Evolutionary conservation across 64 coral and sea anemone genomes (phyloP), one percentile per base, ranked within the genome.

Genomic region (Acropora yongei): DNA sequence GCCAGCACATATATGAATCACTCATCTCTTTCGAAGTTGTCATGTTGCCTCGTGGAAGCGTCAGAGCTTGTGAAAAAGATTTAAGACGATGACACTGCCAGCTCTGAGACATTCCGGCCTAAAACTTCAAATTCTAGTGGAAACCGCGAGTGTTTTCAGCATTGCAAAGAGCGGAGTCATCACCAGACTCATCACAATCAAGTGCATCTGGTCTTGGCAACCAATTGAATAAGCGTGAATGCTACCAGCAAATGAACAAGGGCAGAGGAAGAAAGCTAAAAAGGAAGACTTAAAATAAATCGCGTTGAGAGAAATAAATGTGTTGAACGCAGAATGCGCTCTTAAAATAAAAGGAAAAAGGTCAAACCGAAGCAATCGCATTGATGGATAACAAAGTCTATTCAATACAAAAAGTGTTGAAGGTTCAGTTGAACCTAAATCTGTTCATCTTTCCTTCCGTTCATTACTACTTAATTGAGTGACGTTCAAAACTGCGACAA

Each of bases 11-110:
- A 53, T 46, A 87, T 87, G 85, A 67, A 87, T 72, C 67, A 41
- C 68, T 75, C 85, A 87, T 87, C 85, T 87, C 61, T 87, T 47
- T 42, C 39, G 68, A 87, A 87, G 47, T 87, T 75, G 68, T 87
- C 66, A 19, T 75, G 16, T 87, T 75, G 68, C 42, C 67, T 74
- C 44, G 30, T 3, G 20, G 19, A 75, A 75, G 42, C 67, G 6
- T 74, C 67, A 74, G 66, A 74, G 66, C 68, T 73, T 78, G 76
- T 78, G 42, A 48, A 48, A 41, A 78, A 78, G 48, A 78, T 78
- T n/a, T 30, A 14, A 45, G 61, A 66, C 85, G 58, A 87, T 47
- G 85, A 74, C 8, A 86, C 61, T 74, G 85, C 68, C 74, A 46
- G 85, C 85, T 53, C 85, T 74, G 1, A 66, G 19, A 69, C 67